Evolutionary conservation across 2,113 vertebrate genomes (phyloP).

Genomic region (Malaclemys terrapin): DNA sequence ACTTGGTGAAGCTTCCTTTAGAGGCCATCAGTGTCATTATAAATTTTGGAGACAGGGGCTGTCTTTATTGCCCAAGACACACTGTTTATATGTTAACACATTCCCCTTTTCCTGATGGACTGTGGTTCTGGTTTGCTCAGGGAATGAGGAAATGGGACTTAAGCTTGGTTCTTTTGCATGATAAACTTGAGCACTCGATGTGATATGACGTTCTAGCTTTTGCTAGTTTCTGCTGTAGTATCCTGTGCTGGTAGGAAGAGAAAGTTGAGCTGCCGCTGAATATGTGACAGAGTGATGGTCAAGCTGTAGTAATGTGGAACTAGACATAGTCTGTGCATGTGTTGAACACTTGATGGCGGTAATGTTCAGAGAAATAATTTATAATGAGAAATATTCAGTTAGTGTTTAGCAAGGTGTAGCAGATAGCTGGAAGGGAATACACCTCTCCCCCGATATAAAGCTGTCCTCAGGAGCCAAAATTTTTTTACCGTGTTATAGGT

Average conservation of each 20-base stretch:
- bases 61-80: background rate
- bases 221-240: background rate
- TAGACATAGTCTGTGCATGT: accelerated
- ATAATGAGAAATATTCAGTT: background rate
- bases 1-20: background rate
- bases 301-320: background rate
- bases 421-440: background rate
- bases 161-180: background rate
- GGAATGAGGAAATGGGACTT: background rate
- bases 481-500: too few species aligned
- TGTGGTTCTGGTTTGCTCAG: background rate
- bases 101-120: background rate
- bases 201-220: background rate
- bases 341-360: slow-evolving; percentile 68
- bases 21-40: background rate
- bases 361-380: slow-evolving; percentile 11
- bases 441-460: too few species aligned
- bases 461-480: too few species aligned
- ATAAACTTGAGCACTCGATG: background rate
- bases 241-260: background rate
- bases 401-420: background rate
- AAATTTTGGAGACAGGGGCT: background rate
- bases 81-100: background rate
- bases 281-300: background rate
- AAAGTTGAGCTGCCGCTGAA: accelerated